Evolutionary conservation across 2,888 invertebrate species (phyloP).

Genomic region (Plagodis dolabraria): DNA sequence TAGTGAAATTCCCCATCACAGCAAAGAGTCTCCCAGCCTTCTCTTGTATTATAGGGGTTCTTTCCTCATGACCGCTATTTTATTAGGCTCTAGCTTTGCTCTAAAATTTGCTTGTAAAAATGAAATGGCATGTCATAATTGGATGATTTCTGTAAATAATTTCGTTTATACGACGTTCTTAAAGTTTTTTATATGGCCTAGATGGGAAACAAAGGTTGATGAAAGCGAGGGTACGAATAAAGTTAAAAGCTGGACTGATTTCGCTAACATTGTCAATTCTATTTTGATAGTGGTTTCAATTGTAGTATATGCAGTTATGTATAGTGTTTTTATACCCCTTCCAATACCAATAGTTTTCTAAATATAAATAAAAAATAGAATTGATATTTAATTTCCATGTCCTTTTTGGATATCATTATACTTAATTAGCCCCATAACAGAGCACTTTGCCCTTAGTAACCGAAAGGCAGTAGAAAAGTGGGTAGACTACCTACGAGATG

Average conservation of each 20-base stretch:
- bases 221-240: slow-evolving; percentile 4
- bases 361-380: background rate
- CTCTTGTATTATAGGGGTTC: slow-evolving; percentile 38
- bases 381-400: too few species aligned
- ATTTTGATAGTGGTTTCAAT: slow-evolving; percentile 19
- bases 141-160: slow-evolving; percentile 19
- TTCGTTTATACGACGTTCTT: slow-evolving; percentile 17
- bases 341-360: background rate
- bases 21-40: slow-evolving; percentile 32
- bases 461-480: too few species aligned
- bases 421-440: too few species aligned
- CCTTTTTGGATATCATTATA: too few species aligned
- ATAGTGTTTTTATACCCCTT: slow-evolving; percentile 21
- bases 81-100: slow-evolving; percentile 17
- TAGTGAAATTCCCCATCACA: slow-evolving; percentile 33
- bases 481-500: too few species aligned
- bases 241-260: slow-evolving; percentile 29
- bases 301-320: slow-evolving; percentile 24
- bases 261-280: slow-evolving; percentile 28
- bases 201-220: slow-evolving; percentile 16
- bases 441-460: too few species aligned
- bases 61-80: slow-evolving; percentile 26
- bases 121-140: slow-evolving; percentile 5
- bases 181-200: slow-evolving; percentile 19
- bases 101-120: slow-evolving; percentile 22